Evolutionary conservation across 2,113 vertebrate species (phyloP).

Genomic region (Columbina picui): DNA sequence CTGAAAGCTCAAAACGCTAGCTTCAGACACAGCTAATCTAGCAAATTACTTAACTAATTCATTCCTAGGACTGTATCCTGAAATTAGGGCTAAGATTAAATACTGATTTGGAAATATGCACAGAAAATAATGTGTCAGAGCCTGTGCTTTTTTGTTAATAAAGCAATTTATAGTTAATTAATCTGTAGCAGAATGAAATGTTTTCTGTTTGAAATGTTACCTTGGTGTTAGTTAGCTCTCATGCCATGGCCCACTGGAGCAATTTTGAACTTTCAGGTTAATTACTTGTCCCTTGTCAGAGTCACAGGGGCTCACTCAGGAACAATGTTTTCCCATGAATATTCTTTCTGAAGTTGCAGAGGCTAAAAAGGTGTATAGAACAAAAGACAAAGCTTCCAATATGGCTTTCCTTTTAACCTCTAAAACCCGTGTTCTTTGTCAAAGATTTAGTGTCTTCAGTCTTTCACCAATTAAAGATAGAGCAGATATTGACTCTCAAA

Average conservation of each 20-base stretch:
- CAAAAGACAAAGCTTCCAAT: background rate
- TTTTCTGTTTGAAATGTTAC: background rate
- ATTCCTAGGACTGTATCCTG: background rate
- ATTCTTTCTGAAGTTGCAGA: background rate
- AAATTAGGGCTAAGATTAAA: background rate
- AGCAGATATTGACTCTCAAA: background rate
- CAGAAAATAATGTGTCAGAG: background rate
- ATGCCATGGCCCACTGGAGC: background rate
- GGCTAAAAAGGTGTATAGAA: background rate
- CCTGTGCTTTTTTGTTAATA: background rate
- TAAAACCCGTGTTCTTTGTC: background rate
- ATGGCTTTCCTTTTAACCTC: background rate
- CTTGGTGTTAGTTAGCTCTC: background rate
- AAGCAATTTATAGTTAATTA: background rate
- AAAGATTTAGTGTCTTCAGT: background rate
- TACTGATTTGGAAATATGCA: background rate
- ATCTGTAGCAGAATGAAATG: background rate
- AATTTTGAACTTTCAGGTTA: background rate
- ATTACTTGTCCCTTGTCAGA: background rate
- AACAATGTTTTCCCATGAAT: background rate
- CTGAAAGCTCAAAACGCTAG: background rate
- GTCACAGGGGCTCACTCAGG: background rate
- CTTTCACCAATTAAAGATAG: background rate
- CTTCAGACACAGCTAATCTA: background rate
- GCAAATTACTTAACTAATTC: background rate